A percentile compares a stretch with the other conserved stretches of the same genome.
Conservation (phyloP, 2,113 vertebrate species). For the Prinia subflava region DNA sequence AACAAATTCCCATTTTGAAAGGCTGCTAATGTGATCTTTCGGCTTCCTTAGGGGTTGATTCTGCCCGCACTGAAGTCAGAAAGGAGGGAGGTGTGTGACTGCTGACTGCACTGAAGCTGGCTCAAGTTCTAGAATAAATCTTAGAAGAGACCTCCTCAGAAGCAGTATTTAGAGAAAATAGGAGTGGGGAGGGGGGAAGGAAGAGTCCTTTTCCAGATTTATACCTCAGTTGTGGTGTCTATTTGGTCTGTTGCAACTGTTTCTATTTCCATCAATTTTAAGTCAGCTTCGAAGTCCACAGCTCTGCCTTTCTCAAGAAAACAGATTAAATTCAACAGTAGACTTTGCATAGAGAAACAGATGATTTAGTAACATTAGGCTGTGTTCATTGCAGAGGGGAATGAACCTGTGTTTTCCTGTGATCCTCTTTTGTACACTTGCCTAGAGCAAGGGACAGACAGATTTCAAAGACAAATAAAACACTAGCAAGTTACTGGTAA, state of each 20-base stretch:
- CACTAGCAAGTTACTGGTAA: neutral
- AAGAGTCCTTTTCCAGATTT: neutral
- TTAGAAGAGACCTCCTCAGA: neutral
- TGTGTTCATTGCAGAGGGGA: neutral
- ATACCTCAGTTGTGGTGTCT: neutral
- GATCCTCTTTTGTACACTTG: neutral
- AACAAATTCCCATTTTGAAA: neutral
- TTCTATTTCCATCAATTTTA: neutral
- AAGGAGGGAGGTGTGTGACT: neutral
- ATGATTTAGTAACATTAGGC: neutral
- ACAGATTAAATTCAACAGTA: neutral
- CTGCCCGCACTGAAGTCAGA: neutral
- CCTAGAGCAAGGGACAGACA: neutral
- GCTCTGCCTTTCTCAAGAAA: neutral
- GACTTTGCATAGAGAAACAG: neutral
- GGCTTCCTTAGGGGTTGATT: neutral
- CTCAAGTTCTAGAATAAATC: neutral
- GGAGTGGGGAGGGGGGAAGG: no score
- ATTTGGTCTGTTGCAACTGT: neutral
- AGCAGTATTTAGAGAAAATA: neutral
- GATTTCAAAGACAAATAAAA: slow-evolving; percentile 7
- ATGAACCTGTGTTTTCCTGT: neutral
- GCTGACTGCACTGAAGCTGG: neutral
- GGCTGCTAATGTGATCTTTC: neutral
- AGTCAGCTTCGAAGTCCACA: neutral